phyloP scores from a whole-genome alignment of 2,113 vertebrate species.

The Peromyscus maniculatus region DNA sequence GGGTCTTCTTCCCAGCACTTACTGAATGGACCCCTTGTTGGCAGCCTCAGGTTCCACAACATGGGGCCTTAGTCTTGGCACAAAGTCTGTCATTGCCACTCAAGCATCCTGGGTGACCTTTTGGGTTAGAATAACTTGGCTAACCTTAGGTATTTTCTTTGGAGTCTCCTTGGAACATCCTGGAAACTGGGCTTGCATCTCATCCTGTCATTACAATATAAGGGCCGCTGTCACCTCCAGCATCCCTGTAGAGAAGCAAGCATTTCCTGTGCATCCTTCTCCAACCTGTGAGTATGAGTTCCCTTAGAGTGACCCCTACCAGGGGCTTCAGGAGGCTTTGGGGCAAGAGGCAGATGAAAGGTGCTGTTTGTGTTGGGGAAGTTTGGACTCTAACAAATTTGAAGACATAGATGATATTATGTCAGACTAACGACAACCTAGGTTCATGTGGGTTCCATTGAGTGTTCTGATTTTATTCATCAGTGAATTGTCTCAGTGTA shows the following conservation, averaged over 20 bases:
- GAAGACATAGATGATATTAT: background rate
- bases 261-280: background rate
- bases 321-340: background rate
- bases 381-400: background rate
- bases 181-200: background rate
- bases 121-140: constrained; percentile 53
- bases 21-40: background rate
- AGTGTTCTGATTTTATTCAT: background rate
- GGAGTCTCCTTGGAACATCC: constrained; percentile 36
- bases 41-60: background rate
- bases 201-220: constrained; percentile 17
- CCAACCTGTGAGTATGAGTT: constrained; percentile 27
- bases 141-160: constrained; percentile 68
- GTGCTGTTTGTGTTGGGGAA: background rate
- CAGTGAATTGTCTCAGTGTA: background rate
- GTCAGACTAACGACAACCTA: background rate
- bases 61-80: constrained; percentile 41
- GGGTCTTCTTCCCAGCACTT: background rate
- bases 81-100: background rate
- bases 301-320: fast-evolving
- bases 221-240: background rate
- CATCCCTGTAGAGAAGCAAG: background rate
- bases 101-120: constrained; percentile 62
- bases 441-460: background rate
- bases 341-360: background rate